Conservation (phyloP, 2,888 invertebrate species). For the Tribolium freemani region DNA sequence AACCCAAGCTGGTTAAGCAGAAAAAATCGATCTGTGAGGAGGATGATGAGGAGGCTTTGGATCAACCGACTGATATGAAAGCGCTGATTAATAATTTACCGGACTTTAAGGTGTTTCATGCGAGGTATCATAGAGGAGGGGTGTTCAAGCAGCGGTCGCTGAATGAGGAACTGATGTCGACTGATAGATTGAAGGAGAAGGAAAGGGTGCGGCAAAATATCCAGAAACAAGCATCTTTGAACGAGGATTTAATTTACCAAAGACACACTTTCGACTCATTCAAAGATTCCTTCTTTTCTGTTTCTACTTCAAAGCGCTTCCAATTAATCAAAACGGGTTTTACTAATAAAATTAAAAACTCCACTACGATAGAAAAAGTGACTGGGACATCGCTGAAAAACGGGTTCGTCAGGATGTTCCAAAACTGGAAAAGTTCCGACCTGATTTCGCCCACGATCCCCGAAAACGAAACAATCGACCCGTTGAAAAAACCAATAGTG, state of each 20-base stretch:
- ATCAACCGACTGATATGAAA: constrained; percentile 80
- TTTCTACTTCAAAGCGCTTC: constrained; percentile 81
- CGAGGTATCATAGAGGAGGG: constrained; percentile 69
- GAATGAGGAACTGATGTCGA: constrained; percentile 91
- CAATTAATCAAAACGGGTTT: constrained; percentile 85
- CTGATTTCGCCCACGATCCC: constrained; percentile 63
- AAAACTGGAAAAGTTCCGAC: constrained; percentile 81
- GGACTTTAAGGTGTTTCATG: constrained; percentile 73
- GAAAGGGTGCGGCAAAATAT: constrained; percentile 86
- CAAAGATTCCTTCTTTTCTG: constrained; percentile 81
- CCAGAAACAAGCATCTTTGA: constrained; percentile 90
- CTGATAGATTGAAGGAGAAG: constrained; percentile 86
- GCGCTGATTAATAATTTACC: constrained; percentile 76
- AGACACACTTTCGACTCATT: constrained; percentile 78
- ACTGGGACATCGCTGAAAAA: constrained; percentile 78
- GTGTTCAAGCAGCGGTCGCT: constrained; percentile 88
- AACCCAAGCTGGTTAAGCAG: constrained; percentile 87
- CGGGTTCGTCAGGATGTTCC: constrained; percentile 86
- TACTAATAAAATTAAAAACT: constrained; percentile 86
- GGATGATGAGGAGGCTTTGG: constrained; percentile 75
- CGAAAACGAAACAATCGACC: constrained; percentile 59
- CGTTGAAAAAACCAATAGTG: constrained; percentile 49
- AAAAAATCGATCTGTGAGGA: constrained; percentile 88
- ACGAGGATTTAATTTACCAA: constrained; percentile 86
- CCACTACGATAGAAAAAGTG: constrained; percentile 87